These are phyloP conservation scores for Ormyrus nitidulus DNA, from an alignment of 2,888 invertebrate genomes.

Conservation along the genomic window DNA sequence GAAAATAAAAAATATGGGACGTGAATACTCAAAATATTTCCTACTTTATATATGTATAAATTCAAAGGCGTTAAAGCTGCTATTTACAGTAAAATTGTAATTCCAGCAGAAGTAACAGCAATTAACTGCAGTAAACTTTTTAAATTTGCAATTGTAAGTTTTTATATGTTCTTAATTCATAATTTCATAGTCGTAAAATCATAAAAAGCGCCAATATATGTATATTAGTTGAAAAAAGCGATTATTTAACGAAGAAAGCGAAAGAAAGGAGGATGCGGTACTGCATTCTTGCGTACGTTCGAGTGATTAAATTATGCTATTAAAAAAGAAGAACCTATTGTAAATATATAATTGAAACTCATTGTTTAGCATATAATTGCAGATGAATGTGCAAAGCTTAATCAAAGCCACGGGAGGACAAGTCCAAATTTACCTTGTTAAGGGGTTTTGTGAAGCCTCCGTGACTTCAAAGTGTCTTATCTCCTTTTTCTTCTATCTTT, in stretches of 20 bases:
- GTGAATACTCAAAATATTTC: slow-evolving; percentile 74
- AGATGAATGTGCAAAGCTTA: slow-evolving; percentile 61
- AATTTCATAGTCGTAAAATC: slow-evolving; percentile 68
- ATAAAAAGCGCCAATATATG: slow-evolving; percentile 60
- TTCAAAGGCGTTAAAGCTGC: slow-evolving; percentile 57
- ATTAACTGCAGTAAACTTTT: slow-evolving; percentile 59
- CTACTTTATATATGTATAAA: slow-evolving; percentile 72
- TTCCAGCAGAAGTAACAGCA: slow-evolving; percentile 59
- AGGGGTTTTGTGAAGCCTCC: slow-evolving; percentile 61
- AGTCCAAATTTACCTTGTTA: slow-evolving; percentile 60
- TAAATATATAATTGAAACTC: slow-evolving; percentile 56
- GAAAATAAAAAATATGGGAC: slow-evolving; percentile 59
- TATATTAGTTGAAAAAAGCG: slow-evolving; percentile 50
- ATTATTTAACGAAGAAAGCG: slow-evolving; percentile 51
- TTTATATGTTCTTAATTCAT: slow-evolving; percentile 71
- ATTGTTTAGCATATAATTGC: slow-evolving; percentile 58
- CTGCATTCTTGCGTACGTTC: slow-evolving; percentile 47
- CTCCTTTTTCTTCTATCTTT: slow-evolving; percentile 65
- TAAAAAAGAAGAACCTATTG: slow-evolving; percentile 55
- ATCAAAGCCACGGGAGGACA: slow-evolving; percentile 68
- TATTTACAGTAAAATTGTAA: slow-evolving; percentile 66
- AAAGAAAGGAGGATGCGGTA: slow-evolving; percentile 37
- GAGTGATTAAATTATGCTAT: slow-evolving; percentile 55
- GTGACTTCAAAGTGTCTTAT: slow-evolving; percentile 74
- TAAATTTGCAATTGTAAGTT: slow-evolving; percentile 70